phyloP scores from a whole-genome alignment of 1,140 invertebrate genomes.

The Drosophila carrolli region DNA sequence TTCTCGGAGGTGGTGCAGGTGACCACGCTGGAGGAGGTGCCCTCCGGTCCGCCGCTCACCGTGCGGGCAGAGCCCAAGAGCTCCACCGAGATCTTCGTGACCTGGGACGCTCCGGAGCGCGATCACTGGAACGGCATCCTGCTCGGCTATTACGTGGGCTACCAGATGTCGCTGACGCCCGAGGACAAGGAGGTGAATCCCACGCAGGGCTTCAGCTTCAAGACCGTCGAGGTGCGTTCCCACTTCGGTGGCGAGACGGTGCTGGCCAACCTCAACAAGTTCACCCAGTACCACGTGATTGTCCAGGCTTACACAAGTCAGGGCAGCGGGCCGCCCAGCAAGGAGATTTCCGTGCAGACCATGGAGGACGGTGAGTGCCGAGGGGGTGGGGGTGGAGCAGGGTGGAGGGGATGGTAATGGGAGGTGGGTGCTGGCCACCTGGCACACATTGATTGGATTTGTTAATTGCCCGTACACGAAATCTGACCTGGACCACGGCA shows the following conservation, averaged over 20 bases:
- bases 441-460: conserved; percentile 76
- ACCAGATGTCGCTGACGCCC: conserved; percentile 88
- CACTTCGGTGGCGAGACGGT: conserved; percentile 88
- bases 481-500: conserved; percentile 35
- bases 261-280: conserved; percentile 91
- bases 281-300: conserved; percentile 94
- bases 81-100: conserved; percentile 94
- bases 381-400: background rate
- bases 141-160: conserved; percentile 96
- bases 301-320: conserved; percentile 97
- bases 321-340: conserved; percentile 94
- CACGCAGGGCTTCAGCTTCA: conserved; percentile 88
- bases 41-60: conserved; percentile 93
- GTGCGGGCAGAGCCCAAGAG: conserved; percentile 94
- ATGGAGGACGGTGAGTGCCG: conserved; percentile 93
- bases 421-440: conserved; percentile 3
- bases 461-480: conserved; percentile 77
- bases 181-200: conserved; percentile 83
- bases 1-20: conserved; percentile 93
- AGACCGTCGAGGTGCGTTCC: conserved; percentile 89
- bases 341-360: conserved; percentile 91
- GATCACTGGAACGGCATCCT: conserved; percentile 96
- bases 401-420: background rate
- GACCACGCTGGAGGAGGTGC: conserved; percentile 94
- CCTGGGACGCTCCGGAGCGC: conserved; percentile 94